Base-by-base conservation (phyloP, 2,113 vertebrate species). In the Nymphicus hollandicus region DNA sequence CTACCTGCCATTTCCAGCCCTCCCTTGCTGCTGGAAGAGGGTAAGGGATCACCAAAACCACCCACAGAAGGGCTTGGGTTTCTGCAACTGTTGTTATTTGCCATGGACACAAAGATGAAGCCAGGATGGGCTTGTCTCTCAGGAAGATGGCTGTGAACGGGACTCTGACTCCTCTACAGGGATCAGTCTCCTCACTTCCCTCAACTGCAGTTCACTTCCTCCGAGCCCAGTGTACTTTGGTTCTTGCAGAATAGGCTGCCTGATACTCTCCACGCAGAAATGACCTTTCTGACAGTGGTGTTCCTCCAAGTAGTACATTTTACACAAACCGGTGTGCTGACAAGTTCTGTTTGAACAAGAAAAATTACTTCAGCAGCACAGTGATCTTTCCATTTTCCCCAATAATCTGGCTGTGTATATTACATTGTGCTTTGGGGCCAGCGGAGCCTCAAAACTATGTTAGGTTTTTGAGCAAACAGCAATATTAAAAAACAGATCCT, bases 281-380 rank as follows among this genome's bases (percentile, higher is more conserved):
- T n/a, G 5, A 58, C n/a, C 31, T 58, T 50, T 83, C 44, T 0
- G 0, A 55, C 44, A 41, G 18, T 39, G 31, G n/a, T 50, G 5
- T 46, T 82, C 47, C 58, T 88, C 64, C 64, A 44, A 33, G 47
- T 37, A 86, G 80, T 33, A 39, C 43, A 60, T 64, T 90, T 93
- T 70, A 53, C 31, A 65, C 13, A 56, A 86, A 77, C 24, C 1
- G 0, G 11, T 33, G 20, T 52, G 49, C 68, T 56, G 86, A 77
- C 18, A 81, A 92, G 44, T 86, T 91, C 63, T 84, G 27, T 91
- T 81, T 91, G 80, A 86, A 88, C 49, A 91, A 44, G 49, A 92
- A 81, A 72, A 83, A 91, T 44, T 86, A 61, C 77, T 84, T 80
- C 37, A 81, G 41, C 86, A 74, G 65, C 69, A 41, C 55, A 78